These are phyloP conservation scores for Cyanoderma ruficeps DNA, from an alignment of 2,113 vertebrate genomes.

Conservation along the genomic window DNA sequence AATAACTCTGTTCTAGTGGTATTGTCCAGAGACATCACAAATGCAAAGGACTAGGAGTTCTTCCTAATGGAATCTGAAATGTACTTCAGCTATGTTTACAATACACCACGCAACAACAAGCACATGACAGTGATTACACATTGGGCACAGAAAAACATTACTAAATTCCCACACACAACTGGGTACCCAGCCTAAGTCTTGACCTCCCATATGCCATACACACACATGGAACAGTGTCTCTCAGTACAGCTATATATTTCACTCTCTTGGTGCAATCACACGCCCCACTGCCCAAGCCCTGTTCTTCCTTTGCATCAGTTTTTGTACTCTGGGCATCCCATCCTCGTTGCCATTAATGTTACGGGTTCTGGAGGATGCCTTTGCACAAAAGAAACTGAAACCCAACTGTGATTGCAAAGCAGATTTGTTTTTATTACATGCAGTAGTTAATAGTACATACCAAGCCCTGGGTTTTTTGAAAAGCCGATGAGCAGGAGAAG, in stretches of 20 bases:
- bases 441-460: background rate
- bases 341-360: background rate
- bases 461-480: background rate
- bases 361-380: fast-evolving
- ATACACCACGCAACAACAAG: fast-evolving
- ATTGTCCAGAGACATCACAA: background rate
- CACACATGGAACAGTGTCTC: background rate
- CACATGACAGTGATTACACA: background rate
- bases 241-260: background rate
- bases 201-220: background rate
- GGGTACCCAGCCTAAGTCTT: background rate
- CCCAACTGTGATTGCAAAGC: background rate
- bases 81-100: background rate
- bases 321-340: background rate
- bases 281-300: background rate
- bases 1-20: background rate
- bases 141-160: background rate
- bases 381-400: background rate
- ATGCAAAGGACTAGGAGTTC: background rate
- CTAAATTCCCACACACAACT: background rate
- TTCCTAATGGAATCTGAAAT: background rate
- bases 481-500: background rate
- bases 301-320: background rate
- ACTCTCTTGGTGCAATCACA: fast-evolving
- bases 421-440: background rate